These are phyloP conservation scores for Hassar affinis DNA, from an alignment of 2,113 vertebrate species.

Conservation along the genomic window DNA sequence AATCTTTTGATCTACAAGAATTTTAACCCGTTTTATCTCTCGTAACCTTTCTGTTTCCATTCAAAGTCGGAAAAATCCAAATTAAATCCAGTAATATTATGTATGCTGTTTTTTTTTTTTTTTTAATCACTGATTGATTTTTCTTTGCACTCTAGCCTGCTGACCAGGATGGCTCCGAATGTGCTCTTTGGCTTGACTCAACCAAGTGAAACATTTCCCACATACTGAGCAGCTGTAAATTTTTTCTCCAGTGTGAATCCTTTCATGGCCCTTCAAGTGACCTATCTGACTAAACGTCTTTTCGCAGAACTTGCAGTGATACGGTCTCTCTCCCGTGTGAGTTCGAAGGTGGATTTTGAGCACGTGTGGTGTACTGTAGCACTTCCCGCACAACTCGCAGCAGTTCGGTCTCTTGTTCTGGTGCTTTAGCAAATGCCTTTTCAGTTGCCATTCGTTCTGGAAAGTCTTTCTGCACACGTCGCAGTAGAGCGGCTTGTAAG, in stretches of 20 bases:
- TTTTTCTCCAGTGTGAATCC: conserved; percentile 37
- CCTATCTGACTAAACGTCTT: conserved; percentile 26
- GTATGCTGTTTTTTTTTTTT: no score
- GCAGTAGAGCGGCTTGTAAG: conserved; percentile 1
- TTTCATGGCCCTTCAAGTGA: conserved; percentile 23
- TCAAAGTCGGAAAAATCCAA: neutral
- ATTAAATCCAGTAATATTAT: no score
- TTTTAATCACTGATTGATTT: conserved; percentile 7
- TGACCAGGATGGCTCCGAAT: conserved; percentile 15
- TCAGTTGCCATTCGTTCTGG: neutral
- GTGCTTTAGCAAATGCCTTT: conserved; percentile 20
- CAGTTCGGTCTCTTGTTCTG: conserved; percentile 16
- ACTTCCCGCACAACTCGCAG: conserved; percentile 36
- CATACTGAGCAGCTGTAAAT: conserved; percentile 28
- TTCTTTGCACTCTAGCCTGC: neutral
- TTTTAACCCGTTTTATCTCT: neutral
- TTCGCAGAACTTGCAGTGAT: conserved; percentile 27
- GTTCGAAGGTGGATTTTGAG: conserved; percentile 13
- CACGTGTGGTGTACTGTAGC: conserved; percentile 13
- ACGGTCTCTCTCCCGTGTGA: conserved; percentile 28
- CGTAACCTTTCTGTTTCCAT: neutral
- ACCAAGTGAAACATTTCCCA: conserved; percentile 16
- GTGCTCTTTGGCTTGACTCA: conserved; percentile 26
- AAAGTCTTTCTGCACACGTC: conserved; percentile 24
- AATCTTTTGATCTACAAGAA: neutral